These are phyloP conservation scores for Denticeps clupeoides DNA, from an alignment of 2,797 vertebrate genomes.

Conservation along the genomic window DNA sequence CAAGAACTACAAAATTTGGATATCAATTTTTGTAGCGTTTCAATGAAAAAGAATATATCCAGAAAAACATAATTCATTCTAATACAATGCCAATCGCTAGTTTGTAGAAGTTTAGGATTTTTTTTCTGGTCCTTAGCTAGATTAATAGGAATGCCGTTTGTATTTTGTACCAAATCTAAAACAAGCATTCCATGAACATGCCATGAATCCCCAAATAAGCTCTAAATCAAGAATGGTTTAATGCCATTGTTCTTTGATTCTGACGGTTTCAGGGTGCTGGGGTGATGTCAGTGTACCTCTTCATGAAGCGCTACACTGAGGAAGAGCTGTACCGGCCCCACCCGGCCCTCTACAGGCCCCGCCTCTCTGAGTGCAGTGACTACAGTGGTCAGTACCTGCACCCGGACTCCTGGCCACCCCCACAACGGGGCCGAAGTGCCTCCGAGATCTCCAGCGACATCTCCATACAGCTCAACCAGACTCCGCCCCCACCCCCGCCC, in stretches of 20 bases:
- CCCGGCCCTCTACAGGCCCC: conserved; percentile 75
- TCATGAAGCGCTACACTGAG: conserved; percentile 86
- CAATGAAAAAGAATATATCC: too few species aligned
- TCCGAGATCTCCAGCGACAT: conserved; percentile 84
- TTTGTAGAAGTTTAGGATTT: too few species aligned
- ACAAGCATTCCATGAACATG: too few species aligned
- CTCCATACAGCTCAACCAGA: conserved; percentile 86
- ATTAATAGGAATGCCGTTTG: too few species aligned
- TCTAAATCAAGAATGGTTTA: not conserved
- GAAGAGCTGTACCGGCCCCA: conserved; percentile 83
- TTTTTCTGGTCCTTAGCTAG: too few species aligned
- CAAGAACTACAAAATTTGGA: too few species aligned
- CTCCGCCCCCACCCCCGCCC: conserved; percentile 48
- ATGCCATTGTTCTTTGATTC: not conserved
- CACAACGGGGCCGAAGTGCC: conserved; percentile 70
- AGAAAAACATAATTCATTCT: too few species aligned
- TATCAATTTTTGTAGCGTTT: too few species aligned
- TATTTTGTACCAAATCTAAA: too few species aligned
- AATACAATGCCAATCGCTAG: too few species aligned
- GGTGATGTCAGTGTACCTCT: conserved; percentile 89
- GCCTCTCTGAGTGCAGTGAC: conserved; percentile 87
- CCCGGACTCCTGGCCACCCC: conserved; percentile 69
- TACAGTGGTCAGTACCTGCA: conserved; percentile 87
- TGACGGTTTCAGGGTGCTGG: conserved; percentile 66
- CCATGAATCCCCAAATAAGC: too few species aligned